Evolutionary conservation across 92 coral and sea anemone species (phyloP).

Genomic region (Metridium senile): DNA sequence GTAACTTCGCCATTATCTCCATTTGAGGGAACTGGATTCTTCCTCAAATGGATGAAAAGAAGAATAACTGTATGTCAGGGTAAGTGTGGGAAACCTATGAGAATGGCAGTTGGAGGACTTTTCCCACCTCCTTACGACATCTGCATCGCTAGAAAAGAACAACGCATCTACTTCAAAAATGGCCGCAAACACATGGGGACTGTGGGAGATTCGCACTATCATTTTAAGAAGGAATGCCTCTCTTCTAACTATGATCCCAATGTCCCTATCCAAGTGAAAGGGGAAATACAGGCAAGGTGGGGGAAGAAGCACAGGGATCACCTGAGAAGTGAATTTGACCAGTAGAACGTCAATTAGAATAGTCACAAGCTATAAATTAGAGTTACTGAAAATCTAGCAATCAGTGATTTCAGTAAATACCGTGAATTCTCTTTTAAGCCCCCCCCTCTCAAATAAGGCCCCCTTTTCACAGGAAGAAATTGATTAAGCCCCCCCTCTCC

Average conservation of each 20-base stretch:
- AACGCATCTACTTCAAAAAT: slow-evolving; percentile 32
- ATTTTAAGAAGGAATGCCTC: slow-evolving; percentile 19
- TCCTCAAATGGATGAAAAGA: slow-evolving; percentile 58
- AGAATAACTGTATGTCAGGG: slow-evolving; percentile 62
- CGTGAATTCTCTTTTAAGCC: no score
- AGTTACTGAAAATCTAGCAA: no score
- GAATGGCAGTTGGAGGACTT: slow-evolving; percentile 30
- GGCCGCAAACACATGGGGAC: slow-evolving; percentile 53
- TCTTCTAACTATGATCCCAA: neutral
- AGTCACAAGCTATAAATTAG: no score
- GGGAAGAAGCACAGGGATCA: slow-evolving; percentile 1
- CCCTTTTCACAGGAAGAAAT: no score
- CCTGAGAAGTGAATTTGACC: slow-evolving; percentile 4
- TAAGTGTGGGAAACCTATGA: slow-evolving; percentile 51
- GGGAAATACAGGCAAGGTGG: slow-evolving; percentile 2
- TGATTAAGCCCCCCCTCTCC: no score
- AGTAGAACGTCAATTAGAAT: no score
- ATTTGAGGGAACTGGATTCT: slow-evolving; percentile 37
- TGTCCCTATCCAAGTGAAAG: neutral
- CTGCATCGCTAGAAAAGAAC: slow-evolving; percentile 59
- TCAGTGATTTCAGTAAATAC: no score
- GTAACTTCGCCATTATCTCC: slow-evolving; percentile 27
- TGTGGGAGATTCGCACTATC: slow-evolving; percentile 53
- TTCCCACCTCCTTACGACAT: slow-evolving; percentile 51
- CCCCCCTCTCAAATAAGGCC: no score